Evolutionary conservation across 2,888 invertebrate species (phyloP), one percentile per base, ranked within the genome.

Genomic region (Acrobasis repandana): DNA sequence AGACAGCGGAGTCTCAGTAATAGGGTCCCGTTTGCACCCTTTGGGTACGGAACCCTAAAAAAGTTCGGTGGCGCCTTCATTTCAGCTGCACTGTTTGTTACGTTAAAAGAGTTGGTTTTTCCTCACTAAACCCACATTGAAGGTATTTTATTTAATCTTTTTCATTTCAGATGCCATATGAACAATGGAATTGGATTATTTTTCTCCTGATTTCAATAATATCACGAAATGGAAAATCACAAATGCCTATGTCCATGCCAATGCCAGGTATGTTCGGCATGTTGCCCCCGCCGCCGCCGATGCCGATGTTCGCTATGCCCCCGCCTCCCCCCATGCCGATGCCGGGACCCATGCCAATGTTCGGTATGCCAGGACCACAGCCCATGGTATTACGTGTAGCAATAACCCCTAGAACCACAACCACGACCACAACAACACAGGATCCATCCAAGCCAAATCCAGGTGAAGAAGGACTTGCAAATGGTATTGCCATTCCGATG

Each of bases 401-500:
- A 36, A 9, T 36, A 36, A 9, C 36, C 36, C 36, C 36, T 36
- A 36, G 11, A 11, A 9, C 36, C 1, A 36, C 36, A 2, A 36
- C 18, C 2, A 49, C 48, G 48, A 49, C 48, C 15, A 49, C 48
- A 15, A 16, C 15, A 15, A 49, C 15, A 15, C 15, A 48, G 16
- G 15, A 48, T 8, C 15, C 6, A 34, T 4, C 34, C 4, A 34
- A 4, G 15, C 48, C 8, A 48, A 15, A 16, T 9, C 48, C 2
- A 48, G 14, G n/a, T 16, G 2, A 20, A 16, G 15, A 47, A 16
- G 16, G n/a, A 28, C 11, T 9, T 15, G 46, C 14, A 9, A 20
- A 11, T 9, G 46, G 43, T 18, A 10, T 20, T 43, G 46, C 43
- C 56, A 20, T 74, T 9, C 76, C 77, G 4, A 47, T 74, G 4